These are phyloP conservation scores for Congeria kusceri DNA, from an alignment of 2,888 invertebrate genomes.

Conservation along the genomic window DNA sequence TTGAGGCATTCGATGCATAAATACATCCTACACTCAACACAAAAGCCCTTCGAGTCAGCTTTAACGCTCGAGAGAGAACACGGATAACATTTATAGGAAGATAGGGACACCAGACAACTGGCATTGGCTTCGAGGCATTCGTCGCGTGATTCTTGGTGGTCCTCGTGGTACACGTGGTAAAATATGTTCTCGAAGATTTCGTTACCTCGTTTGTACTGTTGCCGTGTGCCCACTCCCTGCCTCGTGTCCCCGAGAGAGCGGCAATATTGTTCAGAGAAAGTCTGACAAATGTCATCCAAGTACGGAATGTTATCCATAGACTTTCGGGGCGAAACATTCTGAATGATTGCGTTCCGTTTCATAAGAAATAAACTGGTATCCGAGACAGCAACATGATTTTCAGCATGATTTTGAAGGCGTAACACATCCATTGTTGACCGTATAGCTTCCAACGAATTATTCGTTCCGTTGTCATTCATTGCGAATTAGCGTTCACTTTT, in stretches of 20 bases:
- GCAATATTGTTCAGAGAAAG: too few species aligned
- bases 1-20: not conserved
- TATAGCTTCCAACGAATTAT: too few species aligned
- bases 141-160: not conserved
- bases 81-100: not conserved
- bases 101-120: not conserved
- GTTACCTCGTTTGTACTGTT: not conserved
- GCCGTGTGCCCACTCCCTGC: not conserved
- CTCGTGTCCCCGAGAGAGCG: not conserved
- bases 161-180: conserved; percentile 2
- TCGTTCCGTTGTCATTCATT: too few species aligned
- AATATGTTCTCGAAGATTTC: not conserved
- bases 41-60: not conserved
- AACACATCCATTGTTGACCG: too few species aligned
- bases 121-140: not conserved
- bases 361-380: too few species aligned
- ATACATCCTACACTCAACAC: not conserved
- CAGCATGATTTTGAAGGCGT: too few species aligned
- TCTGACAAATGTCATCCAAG: too few species aligned
- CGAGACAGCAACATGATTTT: too few species aligned
- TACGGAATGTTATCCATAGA: too few species aligned
- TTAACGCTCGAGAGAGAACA: not conserved
- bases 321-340: too few species aligned
- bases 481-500: too few species aligned
- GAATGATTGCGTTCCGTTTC: too few species aligned